phyloP scores from a whole-genome alignment of 2,888 invertebrate genomes.

The Lapara coniferarum region DNA sequence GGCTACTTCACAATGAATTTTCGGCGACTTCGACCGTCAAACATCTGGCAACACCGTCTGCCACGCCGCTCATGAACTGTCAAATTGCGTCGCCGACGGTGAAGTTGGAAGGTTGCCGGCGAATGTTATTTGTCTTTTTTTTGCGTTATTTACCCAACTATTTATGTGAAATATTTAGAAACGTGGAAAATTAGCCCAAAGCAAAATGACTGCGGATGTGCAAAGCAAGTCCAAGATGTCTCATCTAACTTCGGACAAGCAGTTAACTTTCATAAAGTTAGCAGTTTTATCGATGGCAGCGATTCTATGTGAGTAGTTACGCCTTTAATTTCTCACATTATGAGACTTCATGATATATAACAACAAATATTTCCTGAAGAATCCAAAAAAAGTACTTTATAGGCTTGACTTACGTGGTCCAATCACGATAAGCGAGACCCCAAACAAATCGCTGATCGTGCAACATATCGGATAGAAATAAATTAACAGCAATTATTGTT shows the following conservation, averaged over 20 bases:
- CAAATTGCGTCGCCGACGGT: conserved; percentile 53
- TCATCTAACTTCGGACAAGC: conserved; percentile 77
- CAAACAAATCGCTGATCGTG: conserved; percentile 1
- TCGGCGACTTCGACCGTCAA: no score
- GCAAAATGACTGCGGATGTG: conserved; percentile 71
- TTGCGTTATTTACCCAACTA: conserved; percentile 34
- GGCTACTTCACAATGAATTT: no score
- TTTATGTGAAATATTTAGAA: conserved; percentile 46
- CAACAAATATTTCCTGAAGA: background rate
- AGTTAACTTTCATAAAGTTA: conserved; percentile 85
- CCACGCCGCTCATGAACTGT: conserved; percentile 70
- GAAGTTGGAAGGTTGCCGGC: conserved; percentile 73
- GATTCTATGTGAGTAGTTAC: conserved; percentile 91
- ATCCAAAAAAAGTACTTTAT: background rate
- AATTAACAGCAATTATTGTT: background rate
- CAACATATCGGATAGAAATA: background rate
- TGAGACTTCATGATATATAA: background rate
- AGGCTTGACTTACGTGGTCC: conserved; percentile 15
- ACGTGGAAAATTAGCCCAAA: conserved; percentile 35
- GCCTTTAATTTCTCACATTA: background rate
- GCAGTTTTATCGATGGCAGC: conserved; percentile 95
- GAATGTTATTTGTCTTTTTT: conserved; percentile 46
- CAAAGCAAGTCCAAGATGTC: conserved; percentile 67
- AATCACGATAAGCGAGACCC: conserved; percentile 13
- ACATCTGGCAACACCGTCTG: no score